Evolutionary conservation across 2,888 invertebrate genomes (phyloP).

Genomic region (Exocentrus adspersus): DNA sequence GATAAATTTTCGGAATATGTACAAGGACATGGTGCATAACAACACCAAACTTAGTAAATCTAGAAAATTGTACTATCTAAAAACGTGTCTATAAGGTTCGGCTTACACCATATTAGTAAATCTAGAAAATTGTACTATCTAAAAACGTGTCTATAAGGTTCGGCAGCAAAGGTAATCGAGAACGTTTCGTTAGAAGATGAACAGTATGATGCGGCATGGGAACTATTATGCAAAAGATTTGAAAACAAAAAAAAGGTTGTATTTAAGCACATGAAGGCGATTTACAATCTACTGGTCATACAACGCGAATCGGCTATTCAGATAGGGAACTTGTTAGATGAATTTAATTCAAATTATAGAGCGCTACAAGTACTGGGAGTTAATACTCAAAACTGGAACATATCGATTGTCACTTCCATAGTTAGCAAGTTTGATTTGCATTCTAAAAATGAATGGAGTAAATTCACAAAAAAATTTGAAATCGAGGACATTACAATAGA

Average conservation of each 20-base stretch:
- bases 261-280: constrained; percentile 25
- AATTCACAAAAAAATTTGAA: background rate
- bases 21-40: background rate
- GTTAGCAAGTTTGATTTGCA: background rate
- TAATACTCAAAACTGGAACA: background rate
- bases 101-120: too few relatives aligned
- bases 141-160: constrained; percentile 29
- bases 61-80: constrained; percentile 33
- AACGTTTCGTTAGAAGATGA: constrained; percentile 22
- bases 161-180: constrained; percentile 33
- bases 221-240: constrained; percentile 25
- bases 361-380: background rate
- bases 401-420: background rate
- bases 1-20: constrained; percentile 9
- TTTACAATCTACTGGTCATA: constrained; percentile 21
- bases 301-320: background rate
- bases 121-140: too few relatives aligned
- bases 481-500: background rate
- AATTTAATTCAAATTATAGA: constrained; percentile 5
- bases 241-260: constrained; percentile 27
- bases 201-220: constrained; percentile 31
- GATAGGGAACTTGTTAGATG: background rate
- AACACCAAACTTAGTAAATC: constrained; percentile 11
- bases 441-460: constrained; percentile 5
- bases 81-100: constrained; percentile 30